phyloP scores from a whole-genome alignment of 2,888 invertebrate species.

The Sepioteuthis lessoniana region DNA sequence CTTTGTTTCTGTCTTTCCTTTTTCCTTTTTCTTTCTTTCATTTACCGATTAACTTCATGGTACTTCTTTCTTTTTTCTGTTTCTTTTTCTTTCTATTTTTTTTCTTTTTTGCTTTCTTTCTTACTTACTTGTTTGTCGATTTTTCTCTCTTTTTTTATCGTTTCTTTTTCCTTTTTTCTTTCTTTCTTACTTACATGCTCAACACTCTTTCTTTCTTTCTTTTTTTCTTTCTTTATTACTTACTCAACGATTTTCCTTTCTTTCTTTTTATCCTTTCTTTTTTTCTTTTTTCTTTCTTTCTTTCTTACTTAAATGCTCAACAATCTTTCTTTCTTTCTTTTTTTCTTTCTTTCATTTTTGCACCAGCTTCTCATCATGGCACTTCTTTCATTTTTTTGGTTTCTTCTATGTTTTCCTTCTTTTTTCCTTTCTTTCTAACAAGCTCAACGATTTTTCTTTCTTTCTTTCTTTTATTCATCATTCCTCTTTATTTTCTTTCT shows the following conservation, averaged over 20 bases:
- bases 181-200: no score
- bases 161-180: no score
- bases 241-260: not conserved
- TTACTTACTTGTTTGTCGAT: not conserved
- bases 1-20: no score
- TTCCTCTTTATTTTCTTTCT: no score
- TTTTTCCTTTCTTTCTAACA: no score
- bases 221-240: not conserved
- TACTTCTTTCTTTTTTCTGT: no score
- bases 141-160: not conserved
- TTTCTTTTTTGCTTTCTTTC: no score
- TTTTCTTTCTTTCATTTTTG: not conserved
- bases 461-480: no score
- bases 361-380: not conserved
- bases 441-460: no score
- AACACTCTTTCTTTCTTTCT: not conserved
- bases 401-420: not conserved
- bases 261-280: not conserved
- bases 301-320: not conserved
- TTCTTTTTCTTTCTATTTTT: no score
- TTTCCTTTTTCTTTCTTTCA: no score
- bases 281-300: not conserved
- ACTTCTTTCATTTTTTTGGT: not conserved
- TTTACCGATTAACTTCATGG: no score
- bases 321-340: not conserved